A percentile compares a stretch with the other conserved stretches of the same genome.
Conservation (phyloP, 37 sponge, comb jelly and placozoan species). For the Aplysina aerophoba region DNA sequence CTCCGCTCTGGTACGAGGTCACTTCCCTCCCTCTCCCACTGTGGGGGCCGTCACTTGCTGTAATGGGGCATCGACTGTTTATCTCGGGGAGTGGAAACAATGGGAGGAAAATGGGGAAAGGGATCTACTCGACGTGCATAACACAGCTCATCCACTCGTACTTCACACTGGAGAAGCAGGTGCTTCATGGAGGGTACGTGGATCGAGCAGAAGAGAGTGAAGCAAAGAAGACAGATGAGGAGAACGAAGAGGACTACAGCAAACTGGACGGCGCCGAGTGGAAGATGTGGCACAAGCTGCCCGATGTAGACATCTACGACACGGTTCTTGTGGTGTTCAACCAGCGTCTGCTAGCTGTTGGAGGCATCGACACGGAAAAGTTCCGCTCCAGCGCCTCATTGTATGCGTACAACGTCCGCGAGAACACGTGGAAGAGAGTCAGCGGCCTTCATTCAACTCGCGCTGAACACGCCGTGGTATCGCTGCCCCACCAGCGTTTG, state of each 20-base stretch:
- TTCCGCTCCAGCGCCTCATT: not conserved
- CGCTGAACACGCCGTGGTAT: slow-evolving; percentile 5
- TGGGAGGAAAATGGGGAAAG: not conserved
- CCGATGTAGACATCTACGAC: not conserved
- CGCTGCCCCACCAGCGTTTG: not conserved
- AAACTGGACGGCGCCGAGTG: not conserved
- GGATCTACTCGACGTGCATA: slow-evolving; percentile 1
- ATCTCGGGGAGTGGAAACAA: not conserved
- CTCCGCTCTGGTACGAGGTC: slow-evolving; percentile 15
- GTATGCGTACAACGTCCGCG: slow-evolving; percentile 16
- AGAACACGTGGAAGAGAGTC: slow-evolving; percentile 22
- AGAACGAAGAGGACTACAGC: not conserved
- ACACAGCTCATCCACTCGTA: slow-evolving; percentile 18
- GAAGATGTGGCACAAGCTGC: slow-evolving; percentile 1
- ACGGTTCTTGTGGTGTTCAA: not conserved
- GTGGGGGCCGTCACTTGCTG: not conserved
- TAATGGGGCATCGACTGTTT: slow-evolving; percentile 11
- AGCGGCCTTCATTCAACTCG: slow-evolving; percentile 7
- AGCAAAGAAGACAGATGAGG: not conserved
- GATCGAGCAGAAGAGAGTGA: too few species aligned
- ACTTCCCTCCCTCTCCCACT: slow-evolving; percentile 11
- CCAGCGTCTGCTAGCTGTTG: slow-evolving; percentile 14
- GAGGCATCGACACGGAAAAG: not conserved
- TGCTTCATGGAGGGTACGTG: too few species aligned
- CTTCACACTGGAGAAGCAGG: not conserved